Conservation (phyloP, 1,140 invertebrate genomes). For the Arion vulgaris region DNA sequence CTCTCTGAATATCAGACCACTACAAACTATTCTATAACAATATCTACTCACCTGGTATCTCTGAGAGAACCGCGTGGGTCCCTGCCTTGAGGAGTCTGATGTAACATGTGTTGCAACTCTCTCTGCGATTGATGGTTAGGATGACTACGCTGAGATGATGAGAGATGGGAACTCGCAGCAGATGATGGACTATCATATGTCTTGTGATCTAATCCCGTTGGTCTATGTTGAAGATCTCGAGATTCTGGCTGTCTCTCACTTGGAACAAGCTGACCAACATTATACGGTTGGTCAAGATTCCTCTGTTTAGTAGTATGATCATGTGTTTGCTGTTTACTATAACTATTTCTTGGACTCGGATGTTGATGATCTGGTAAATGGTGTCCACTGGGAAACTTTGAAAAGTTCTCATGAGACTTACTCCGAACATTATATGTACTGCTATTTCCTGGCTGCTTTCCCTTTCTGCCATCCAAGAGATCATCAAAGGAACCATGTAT, state of each 20-base stretch:
- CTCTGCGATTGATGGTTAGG: background rate
- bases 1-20: no score
- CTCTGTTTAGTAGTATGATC: background rate
- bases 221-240: background rate
- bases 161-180: background rate
- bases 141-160: background rate
- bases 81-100: background rate
- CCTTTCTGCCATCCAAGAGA: constrained; percentile 9
- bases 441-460: background rate
- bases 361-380: background rate
- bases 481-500: constrained; percentile 36
- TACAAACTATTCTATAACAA: background rate
- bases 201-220: background rate
- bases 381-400: background rate
- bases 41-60: background rate
- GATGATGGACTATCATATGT: background rate
- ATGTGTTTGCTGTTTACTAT: background rate
- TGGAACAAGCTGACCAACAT: background rate
- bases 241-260: background rate
- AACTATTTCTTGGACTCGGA: background rate
- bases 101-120: background rate
- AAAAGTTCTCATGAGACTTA: constrained; percentile 36
- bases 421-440: constrained; percentile 24
- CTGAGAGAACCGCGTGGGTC: background rate
- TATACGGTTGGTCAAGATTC: background rate